phyloP scores from a whole-genome alignment of 1,140 invertebrate genomes.

The Drosophila parabipectinata region DNA sequence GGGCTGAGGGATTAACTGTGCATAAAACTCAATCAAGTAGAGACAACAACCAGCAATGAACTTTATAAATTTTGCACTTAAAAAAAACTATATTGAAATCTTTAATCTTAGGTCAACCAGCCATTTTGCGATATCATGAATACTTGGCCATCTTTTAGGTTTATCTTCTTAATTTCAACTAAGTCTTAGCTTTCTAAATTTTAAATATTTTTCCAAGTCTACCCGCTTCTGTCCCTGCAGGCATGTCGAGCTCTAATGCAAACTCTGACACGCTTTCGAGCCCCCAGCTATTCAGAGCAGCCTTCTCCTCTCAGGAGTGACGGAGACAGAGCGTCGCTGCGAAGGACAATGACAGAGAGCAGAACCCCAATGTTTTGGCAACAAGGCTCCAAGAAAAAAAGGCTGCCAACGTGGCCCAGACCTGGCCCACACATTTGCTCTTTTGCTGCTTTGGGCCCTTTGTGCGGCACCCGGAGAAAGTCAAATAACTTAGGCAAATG shows the following conservation, averaged over 20 bases:
- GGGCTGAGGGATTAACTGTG: slow-evolving; percentile 58
- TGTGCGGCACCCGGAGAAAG: slow-evolving; percentile 47
- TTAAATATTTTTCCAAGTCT: slow-evolving; percentile 6
- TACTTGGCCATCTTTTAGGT: no score
- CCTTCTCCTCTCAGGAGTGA: slow-evolving; percentile 23
- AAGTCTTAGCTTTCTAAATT: not conserved
- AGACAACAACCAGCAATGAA: slow-evolving; percentile 69
- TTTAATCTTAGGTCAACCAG: no score
- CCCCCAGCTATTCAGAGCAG: slow-evolving; percentile 51
- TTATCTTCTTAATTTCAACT: no score
- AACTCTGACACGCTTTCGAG: slow-evolving; percentile 68
- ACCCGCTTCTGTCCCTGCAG: slow-evolving; percentile 63
- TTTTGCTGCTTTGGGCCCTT: slow-evolving; percentile 65
- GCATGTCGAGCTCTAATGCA: slow-evolving; percentile 77
- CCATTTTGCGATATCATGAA: no score
- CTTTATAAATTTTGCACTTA: slow-evolving; percentile 53
- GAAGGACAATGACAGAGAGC: slow-evolving; percentile 54
- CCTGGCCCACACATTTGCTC: slow-evolving; percentile 44
- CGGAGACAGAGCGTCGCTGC: slow-evolving; percentile 32
- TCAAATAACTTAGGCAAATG: slow-evolving; percentile 79
- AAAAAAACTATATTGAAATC: not conserved
- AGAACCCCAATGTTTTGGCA: slow-evolving; percentile 62
- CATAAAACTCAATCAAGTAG: slow-evolving; percentile 80
- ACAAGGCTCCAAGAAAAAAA: slow-evolving; percentile 41
- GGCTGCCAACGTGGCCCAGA: slow-evolving; percentile 22